Percentiles rank a stretch among this genome's conserved stretches.
Conservation (phyloP, 2,797 vertebrate genomes). For the Bovichtus diacanthus region DNA sequence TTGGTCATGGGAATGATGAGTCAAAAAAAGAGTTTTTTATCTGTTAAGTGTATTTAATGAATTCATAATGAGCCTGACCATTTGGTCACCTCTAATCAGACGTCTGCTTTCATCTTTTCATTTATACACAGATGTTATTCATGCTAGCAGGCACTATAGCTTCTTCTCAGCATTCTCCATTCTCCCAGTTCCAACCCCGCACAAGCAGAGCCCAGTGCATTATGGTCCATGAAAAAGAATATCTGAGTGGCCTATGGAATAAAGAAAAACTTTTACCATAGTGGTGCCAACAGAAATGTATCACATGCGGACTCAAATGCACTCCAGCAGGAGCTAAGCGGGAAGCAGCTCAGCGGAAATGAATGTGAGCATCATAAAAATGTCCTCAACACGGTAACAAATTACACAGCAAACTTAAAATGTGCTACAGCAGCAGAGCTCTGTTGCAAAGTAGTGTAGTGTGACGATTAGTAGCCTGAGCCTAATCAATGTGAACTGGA, state of each 20-base stretch:
- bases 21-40: too few relatives aligned
- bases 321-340: conserved; percentile 25
- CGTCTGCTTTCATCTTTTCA: background rate
- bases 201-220: conserved; percentile 27
- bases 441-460: conserved; percentile 1
- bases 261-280: conserved; percentile 14
- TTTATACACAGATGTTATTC: conserved; percentile 4
- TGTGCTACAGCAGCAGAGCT: conserved; percentile 45
- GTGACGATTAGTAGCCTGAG: conserved; percentile 13
- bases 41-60: background rate
- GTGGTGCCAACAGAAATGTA: conserved; percentile 35
- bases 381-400: conserved; percentile 34
- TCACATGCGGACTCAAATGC: conserved; percentile 23
- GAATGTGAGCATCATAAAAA: conserved; percentile 52
- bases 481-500: conserved; percentile 22
- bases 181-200: background rate
- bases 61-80: background rate
- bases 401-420: conserved; percentile 40
- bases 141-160: background rate
- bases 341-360: conserved; percentile 44
- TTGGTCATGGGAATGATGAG: background rate
- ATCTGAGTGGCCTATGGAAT: conserved; percentile 40
- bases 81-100: background rate
- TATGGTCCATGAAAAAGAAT: conserved; percentile 37
- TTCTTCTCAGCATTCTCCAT: background rate